Percentiles rank a stretch among this genome's conserved stretches.
Evolutionary conservation across 2,113 vertebrate species (phyloP).

Genomic region (Podocnemis expansa): DNA sequence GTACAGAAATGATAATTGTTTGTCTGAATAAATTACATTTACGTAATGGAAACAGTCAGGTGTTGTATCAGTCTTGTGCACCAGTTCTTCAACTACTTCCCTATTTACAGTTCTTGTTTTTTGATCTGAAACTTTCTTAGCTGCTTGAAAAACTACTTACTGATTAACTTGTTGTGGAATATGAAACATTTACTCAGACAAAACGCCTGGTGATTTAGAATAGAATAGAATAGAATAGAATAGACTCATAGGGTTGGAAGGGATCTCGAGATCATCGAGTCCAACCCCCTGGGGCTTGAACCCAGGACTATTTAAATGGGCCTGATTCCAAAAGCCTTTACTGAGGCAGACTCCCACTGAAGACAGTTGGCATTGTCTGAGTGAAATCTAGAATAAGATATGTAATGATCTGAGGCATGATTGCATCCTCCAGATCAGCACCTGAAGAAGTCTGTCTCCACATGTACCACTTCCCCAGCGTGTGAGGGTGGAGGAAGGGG

Average conservation of each 20-base stretch:
- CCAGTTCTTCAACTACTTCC: slow-evolving; percentile 73
- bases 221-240: too few species aligned
- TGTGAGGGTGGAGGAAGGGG: background rate
- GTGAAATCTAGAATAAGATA: background rate
- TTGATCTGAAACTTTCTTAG: slow-evolving; percentile 65
- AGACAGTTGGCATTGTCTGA: background rate
- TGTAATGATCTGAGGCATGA: background rate
- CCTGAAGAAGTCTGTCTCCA: background rate
- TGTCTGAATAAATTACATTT: slow-evolving; percentile 76
- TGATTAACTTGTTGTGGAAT: background rate
- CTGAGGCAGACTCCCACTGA: background rate
- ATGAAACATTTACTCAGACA: background rate
- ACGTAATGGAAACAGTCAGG: slow-evolving; percentile 81
- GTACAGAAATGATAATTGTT: slow-evolving; percentile 79
- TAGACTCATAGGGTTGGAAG: too few species aligned
- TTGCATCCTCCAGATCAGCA: background rate
- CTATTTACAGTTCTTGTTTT: slow-evolving; percentile 78
- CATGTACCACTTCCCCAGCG: background rate
- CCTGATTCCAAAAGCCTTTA: background rate
- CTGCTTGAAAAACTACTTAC: background rate
- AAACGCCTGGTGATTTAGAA: background rate
- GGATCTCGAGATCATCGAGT: too few species aligned
- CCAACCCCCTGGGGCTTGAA: too few species aligned
- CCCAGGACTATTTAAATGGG: too few species aligned
- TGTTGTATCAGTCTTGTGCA: slow-evolving; percentile 67